phyloP scores from a whole-genome alignment of 2,888 invertebrate genomes.

The Lochmaea crataegi region DNA sequence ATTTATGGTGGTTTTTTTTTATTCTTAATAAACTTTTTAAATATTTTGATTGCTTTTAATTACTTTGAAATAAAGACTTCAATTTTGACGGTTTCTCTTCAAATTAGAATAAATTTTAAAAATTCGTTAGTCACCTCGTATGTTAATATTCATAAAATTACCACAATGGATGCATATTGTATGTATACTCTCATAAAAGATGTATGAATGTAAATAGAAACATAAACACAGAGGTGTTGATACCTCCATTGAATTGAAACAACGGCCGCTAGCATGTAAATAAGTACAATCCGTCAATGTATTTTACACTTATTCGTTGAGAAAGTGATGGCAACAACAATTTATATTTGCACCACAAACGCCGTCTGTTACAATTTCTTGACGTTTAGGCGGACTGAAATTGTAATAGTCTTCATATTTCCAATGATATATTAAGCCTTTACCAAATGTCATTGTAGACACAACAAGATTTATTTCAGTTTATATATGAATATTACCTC shows the following conservation, averaged over 20 bases:
- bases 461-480: neutral
- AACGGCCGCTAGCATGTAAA: slow-evolving; percentile 42
- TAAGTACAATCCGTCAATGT: slow-evolving; percentile 46
- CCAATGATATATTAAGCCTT: neutral
- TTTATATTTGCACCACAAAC: slow-evolving; percentile 39
- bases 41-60: too few relatives aligned
- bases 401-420: slow-evolving; percentile 10
- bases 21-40: too few relatives aligned
- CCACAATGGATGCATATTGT: slow-evolving; percentile 14
- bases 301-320: slow-evolving; percentile 42
- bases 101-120: too few relatives aligned
- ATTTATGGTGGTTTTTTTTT: too few relatives aligned
- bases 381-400: slow-evolving; percentile 6
- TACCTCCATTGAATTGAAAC: slow-evolving; percentile 48
- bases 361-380: slow-evolving; percentile 37
- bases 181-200: slow-evolving; percentile 41
- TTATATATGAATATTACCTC: neutral
- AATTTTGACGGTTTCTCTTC: too few relatives aligned
- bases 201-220: slow-evolving; percentile 46
- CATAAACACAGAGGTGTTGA: slow-evolving; percentile 48
- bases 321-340: slow-evolving; percentile 43
- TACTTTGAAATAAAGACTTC: too few relatives aligned
- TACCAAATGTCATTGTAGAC: neutral
- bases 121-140: slow-evolving; percentile 4
- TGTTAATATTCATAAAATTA: neutral